phyloP scores from a whole-genome alignment of 2,888 invertebrate genomes.

The Drosophila percnosoma region DNA sequence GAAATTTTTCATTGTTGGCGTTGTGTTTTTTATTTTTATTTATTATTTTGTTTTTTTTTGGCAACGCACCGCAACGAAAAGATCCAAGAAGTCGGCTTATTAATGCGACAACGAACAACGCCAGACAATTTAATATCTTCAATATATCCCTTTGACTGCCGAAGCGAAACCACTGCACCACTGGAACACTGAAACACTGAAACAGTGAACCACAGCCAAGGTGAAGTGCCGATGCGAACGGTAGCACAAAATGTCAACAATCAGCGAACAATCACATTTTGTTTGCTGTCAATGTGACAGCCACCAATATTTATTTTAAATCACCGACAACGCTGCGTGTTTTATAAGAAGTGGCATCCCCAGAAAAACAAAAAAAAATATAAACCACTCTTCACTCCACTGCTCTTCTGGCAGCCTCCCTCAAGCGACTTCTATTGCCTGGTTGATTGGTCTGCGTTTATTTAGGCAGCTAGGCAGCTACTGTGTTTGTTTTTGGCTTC shows the following conservation, averaged over 20 bases:
- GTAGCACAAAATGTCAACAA: conserved; percentile 81
- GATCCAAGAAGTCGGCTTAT: conserved; percentile 63
- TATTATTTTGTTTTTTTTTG: conserved; percentile 50
- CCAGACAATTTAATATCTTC: conserved; percentile 79
- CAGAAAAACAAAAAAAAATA: neutral
- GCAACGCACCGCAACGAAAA: conserved; percentile 51
- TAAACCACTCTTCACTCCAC: conserved; percentile 14
- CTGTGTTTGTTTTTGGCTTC: conserved; percentile 74
- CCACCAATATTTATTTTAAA: conserved; percentile 82
- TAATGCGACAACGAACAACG: conserved; percentile 72
- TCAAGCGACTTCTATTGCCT: conserved; percentile 27
- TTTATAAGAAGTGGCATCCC: conserved; percentile 52
- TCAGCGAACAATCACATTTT: conserved; percentile 81
- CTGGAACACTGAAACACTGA: neutral
- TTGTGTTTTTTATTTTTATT: conserved; percentile 5
- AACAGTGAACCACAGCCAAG: conserved; percentile 24
- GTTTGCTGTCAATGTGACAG: conserved; percentile 80
- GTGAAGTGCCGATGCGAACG: conserved; percentile 38
- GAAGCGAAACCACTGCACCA: conserved; percentile 9
- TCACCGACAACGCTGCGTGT: conserved; percentile 61
- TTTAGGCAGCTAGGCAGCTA: conserved; percentile 73
- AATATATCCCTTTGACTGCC: conserved; percentile 62
- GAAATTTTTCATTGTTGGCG: conserved; percentile 80
- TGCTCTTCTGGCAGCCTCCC: neutral
- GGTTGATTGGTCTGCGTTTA: conserved; percentile 70